These are phyloP conservation scores for Monodelphis domestica DNA, from an alignment of 2,797 vertebrate species.

Conservation along the genomic window DNA sequence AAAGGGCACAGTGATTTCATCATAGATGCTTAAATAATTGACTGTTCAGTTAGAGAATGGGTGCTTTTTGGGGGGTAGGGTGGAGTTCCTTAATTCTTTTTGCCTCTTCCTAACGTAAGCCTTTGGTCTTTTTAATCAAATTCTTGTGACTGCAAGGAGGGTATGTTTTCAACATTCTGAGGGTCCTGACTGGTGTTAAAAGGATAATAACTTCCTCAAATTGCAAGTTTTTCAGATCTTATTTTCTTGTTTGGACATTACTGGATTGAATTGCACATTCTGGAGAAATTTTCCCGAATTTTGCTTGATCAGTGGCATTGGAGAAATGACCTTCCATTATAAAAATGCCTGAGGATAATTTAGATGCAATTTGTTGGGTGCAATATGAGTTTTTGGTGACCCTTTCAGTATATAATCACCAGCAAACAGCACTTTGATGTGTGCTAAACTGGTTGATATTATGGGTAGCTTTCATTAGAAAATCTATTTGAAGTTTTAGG, in stretches of 20 bases:
- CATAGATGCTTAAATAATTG: neutral
- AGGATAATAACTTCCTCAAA: neutral
- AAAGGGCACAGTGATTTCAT: no score
- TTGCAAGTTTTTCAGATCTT: neutral
- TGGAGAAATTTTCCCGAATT: neutral
- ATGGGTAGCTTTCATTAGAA: slow-evolving; percentile 35
- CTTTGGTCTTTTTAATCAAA: neutral
- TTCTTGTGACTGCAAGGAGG: neutral
- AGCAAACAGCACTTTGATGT: slow-evolving; percentile 51
- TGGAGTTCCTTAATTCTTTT: neutral
- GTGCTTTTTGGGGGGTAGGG: neutral
- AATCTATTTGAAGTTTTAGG: slow-evolving; percentile 60
- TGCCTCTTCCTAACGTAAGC: neutral
- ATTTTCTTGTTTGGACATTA: neutral
- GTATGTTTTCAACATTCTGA: no score
- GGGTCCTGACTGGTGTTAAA: neutral
- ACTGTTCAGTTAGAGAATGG: neutral
- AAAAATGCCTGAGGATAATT: neutral
- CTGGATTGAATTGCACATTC: neutral
- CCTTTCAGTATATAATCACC: fast-evolving
- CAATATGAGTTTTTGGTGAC: neutral
- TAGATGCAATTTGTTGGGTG: neutral
- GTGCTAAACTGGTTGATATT: slow-evolving; percentile 56
- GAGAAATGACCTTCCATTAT: neutral
- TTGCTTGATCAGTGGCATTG: neutral